Percentiles rank a stretch among this genome's conserved stretches.
Evolutionary conservation across 2,888 invertebrate species (phyloP).

Genomic region (Lathronympha strigana): DNA sequence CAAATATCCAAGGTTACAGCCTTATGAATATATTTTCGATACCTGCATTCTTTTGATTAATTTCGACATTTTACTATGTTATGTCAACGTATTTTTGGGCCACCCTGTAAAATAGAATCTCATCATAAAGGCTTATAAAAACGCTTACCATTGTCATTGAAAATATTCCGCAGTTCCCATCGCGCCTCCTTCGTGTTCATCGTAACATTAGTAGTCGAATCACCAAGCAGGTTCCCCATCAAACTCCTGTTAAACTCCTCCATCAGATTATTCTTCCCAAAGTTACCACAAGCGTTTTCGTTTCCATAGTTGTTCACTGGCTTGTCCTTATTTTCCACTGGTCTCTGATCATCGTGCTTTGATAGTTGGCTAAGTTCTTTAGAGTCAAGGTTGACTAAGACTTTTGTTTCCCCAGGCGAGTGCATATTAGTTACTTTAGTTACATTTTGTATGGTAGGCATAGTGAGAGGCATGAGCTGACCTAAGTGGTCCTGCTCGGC

Average conservation of each 20-base stretch:
- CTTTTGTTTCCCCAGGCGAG: constrained; percentile 79
- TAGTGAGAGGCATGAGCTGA: constrained; percentile 74
- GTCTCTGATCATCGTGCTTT: constrained; percentile 65
- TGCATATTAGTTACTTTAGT: constrained; percentile 79
- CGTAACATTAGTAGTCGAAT: constrained; percentile 79
- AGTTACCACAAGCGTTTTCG: constrained; percentile 63
- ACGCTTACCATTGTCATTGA: constrained; percentile 79
- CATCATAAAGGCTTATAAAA: not conserved
- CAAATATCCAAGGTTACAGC: too few species aligned
- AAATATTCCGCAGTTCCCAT: constrained; percentile 86
- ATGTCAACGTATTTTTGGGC: too few species aligned
- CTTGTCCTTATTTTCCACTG: constrained; percentile 53
- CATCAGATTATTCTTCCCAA: constrained; percentile 74
- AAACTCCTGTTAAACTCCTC: constrained; percentile 79
- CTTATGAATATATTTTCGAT: too few species aligned
- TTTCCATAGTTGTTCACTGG: constrained; percentile 55
- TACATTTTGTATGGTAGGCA: constrained; percentile 76
- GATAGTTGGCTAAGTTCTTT: constrained; percentile 74
- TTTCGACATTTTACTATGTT: too few species aligned
- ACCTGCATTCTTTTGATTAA: too few species aligned
- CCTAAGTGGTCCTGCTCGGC: constrained; percentile 76
- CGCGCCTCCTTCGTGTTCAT: constrained; percentile 89
- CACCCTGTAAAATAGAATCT: too few species aligned
- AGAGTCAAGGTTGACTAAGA: constrained; percentile 77
- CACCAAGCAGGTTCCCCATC: constrained; percentile 81